Evolutionary conservation across 2,113 vertebrate species (phyloP).

Genomic region (Callipepla squamata): DNA sequence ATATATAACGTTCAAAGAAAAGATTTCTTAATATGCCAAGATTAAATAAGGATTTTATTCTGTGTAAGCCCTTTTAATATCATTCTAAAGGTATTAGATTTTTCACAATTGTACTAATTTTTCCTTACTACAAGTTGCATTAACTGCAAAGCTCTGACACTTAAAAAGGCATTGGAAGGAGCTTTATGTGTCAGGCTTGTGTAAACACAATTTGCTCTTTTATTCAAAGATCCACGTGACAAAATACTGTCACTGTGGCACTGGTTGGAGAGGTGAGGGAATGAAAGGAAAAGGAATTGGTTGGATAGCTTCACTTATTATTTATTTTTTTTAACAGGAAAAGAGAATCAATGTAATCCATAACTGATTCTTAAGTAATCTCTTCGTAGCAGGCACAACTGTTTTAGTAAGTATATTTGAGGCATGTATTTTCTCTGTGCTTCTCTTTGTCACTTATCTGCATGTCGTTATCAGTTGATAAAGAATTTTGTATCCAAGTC

Average conservation of each 20-base stretch:
- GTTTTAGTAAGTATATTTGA: background rate
- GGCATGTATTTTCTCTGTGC: background rate
- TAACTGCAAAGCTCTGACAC: conserved; percentile 28
- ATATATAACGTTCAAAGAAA: conserved; percentile 24
- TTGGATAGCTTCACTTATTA: background rate
- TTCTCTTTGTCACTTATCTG: background rate
- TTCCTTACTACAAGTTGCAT: background rate
- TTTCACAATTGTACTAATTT: conserved; percentile 21
- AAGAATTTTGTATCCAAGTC: background rate
- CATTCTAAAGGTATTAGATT: conserved; percentile 59
- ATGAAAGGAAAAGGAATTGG: conserved; percentile 6
- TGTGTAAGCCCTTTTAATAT: conserved; percentile 56
- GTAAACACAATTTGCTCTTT: conserved; percentile 42
- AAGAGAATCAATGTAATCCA: conserved; percentile 30
- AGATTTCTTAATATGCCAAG: conserved; percentile 42
- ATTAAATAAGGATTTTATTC: conserved; percentile 51
- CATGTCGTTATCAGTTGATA: background rate
- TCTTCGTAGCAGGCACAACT: background rate
- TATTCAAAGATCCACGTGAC: conserved; percentile 35
- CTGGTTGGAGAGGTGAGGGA: background rate
- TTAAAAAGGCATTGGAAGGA: conserved; percentile 45
- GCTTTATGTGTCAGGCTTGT: conserved; percentile 29
- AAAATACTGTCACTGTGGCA: conserved; percentile 11
- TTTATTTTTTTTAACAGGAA: background rate
- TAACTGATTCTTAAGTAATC: background rate